Base-by-base conservation (phyloP, 2,797 vertebrate species). In the Tragopan temminckii region DNA sequence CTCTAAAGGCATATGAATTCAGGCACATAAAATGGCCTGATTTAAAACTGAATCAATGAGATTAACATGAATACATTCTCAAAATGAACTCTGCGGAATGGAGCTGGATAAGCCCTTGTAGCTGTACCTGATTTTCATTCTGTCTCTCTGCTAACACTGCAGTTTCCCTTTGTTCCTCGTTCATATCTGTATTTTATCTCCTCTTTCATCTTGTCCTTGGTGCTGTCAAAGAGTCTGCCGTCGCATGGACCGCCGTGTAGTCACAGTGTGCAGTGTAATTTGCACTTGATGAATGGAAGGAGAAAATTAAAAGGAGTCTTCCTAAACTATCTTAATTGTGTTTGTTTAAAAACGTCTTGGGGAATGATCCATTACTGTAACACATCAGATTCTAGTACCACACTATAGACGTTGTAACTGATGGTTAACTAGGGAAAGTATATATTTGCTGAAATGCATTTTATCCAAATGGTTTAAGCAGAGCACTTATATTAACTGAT, bases 101-200 rank as follows among this genome's bases (percentile, higher is more conserved):
- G 53, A 87, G 43, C 53, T 92, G 38, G 35, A 40, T 75, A 89
- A 89, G 80, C 18, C n/a, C 72, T 48, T 80, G 35, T 87, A 50
- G 75, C 91, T 40, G 62, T 88, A 88, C 33, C 70, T 57, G 63
- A 63, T 85, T 89, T 92, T 78, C 85, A 59, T 83, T 52, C 64
- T 62, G 84, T 93, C 52, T 88, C 52, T 81, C 61, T 83, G 59
- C 90, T 76, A 69, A 83, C 85, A 63, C 23, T 38, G 68, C 59
- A 61, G 31, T 40, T 85, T 88, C 87, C 42, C 74, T 92, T 80
- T 94, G 87, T 94, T 93, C 46, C 20, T 95, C 0, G 12, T 93
- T 67, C 55, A 15, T 90, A 63, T 83, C 50, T 93, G 90, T 93
- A 88, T 88, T 91, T 93, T 80, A 81, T 74, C 78, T 91, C 89